Evolutionary conservation across 2,113 vertebrate genomes (phyloP).

Genomic region (Chionomys nivalis): DNA sequence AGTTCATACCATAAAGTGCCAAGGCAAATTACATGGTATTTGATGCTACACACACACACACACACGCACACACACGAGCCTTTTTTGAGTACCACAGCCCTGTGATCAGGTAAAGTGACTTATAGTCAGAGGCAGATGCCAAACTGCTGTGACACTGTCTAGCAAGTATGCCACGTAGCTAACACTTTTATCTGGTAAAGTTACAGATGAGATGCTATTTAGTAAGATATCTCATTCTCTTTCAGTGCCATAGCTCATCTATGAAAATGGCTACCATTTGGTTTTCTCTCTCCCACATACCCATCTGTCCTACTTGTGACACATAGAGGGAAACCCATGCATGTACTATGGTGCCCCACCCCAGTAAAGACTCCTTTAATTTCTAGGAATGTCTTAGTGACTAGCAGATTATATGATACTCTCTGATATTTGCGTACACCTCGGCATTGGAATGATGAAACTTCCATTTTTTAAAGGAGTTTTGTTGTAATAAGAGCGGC

Average conservation of each 20-base stretch:
- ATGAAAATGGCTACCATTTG: slow-evolving; percentile 48
- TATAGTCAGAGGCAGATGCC: slow-evolving; percentile 1
- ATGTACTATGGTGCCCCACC: background rate
- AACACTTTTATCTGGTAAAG: slow-evolving; percentile 67
- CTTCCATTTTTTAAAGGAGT: background rate
- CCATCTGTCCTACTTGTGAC: background rate
- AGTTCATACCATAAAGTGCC: slow-evolving; percentile 50
- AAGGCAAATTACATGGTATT: slow-evolving; percentile 59
- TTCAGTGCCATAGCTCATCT: slow-evolving; percentile 46
- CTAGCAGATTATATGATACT: background rate
- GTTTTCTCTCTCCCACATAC: slow-evolving; percentile 31
- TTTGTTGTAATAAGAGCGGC: too few relatives aligned
- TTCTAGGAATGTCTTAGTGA: background rate
- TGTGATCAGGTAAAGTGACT: slow-evolving; percentile 51
- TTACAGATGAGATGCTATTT: slow-evolving; percentile 24
- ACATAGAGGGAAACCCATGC: background rate
- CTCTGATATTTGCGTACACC: background rate
- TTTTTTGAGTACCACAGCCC: slow-evolving; percentile 59
- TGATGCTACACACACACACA: slow-evolving; percentile 39
- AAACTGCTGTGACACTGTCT: slow-evolving; percentile 37
- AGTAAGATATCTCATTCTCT: slow-evolving; percentile 43
- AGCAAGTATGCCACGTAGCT: slow-evolving; percentile 23
- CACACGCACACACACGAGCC: background rate
- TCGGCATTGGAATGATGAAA: slow-evolving; percentile 1
- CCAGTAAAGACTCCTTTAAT: background rate